Evolutionary conservation across 1,140 invertebrate genomes (phyloP), one percentile per base, ranked within the genome.

Genomic region (Drosophila pallidifrons): DNA sequence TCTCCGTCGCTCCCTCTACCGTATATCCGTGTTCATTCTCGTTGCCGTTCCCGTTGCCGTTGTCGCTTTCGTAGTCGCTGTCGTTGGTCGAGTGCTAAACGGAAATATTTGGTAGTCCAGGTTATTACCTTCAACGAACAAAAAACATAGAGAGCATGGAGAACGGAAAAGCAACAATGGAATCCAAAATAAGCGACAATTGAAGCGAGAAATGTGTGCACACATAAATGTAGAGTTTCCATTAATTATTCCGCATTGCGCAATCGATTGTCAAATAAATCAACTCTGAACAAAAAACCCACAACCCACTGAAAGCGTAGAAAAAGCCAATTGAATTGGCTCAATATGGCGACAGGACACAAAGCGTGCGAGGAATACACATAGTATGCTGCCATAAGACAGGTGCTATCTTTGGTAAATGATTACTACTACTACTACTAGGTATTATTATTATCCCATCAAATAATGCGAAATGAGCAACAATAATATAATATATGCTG

Each of bases 191-290:
- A 75, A 63, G 72, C 66, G 65, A 51, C 79, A 66, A 66, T 85
- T 64, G 82, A 85, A 60, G 77, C 83, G 81, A 80, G 75, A 78
- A 83, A 81, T 86, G 75, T 61, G 63, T 69, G 65, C 66, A 54
- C 54, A 68, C 45, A 70, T 66, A 72, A 77, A 64, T 66, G 57
- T 38, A 16, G 70, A 47, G 38, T 61, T 52, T 65, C 61, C 71
- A 81, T 75, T 86, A 87, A 87, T 87, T 83, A 83, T 75, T 61
- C 81, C 58, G 67, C 83, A 80, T 89, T 87, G 83, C 85, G 83
- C 83, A 88, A 87, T 83, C 85, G 73, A 80, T 74, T 70, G 52
- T 63, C 67, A 68, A 60, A 68, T 65, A 71, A 76, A 72, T 75
- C 72, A 63, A 63, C 51, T 63, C 16, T 35, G 58, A 43, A 49